Evolutionary conservation across 2,797 vertebrate genomes (phyloP), one percentile per base, ranked within the genome.

Genomic region (Limnodromus scolopaceus): DNA sequence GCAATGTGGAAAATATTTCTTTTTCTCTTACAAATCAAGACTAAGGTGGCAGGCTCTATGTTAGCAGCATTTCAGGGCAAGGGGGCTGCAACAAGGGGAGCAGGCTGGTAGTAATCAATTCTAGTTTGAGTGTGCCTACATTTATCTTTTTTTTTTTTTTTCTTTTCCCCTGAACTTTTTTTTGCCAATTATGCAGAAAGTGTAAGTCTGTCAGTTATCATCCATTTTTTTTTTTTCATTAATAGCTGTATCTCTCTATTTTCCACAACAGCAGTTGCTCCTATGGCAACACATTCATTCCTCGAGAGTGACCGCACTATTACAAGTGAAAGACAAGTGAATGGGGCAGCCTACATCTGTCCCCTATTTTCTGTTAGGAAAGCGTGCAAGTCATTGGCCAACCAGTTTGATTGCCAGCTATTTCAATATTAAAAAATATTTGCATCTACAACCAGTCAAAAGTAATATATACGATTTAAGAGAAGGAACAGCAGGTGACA

Each of bases 281-380:
- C 95, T 96, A 84, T 84, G 76, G 92, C 76, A 96, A 94, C 75
- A 64, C 60, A 16, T 18, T 68, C 80, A 61, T 84, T 96, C 74
- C 92, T 57, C 22, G 57, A 61, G 69, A 86, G 63, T 53, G 72
- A 87, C 76, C 4, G 0, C 63, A 39, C 64, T 0, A 2, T 0
- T 48, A 41, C 4, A 10, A 87, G 30, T 6, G 76, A 69, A 82
- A 84, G 86, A 83, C 78, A 91, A 92, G 9, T 15, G 36, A 82
- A 53, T 3, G 51, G 80, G 70, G 63, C 72, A 95, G 90, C 74
- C 66, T 45, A 88, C 85, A 92, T 86, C 93, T 94, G 88, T 90
- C 69, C 92, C 63, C 79, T 55, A 46, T 93, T 95, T 90, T 46
- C 94, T 3, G 1, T 27, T 39, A 43, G 22, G 54, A 69, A 89